phyloP scores from a whole-genome alignment of 2,797 vertebrate genomes.

The Meda fulgida region DNA sequence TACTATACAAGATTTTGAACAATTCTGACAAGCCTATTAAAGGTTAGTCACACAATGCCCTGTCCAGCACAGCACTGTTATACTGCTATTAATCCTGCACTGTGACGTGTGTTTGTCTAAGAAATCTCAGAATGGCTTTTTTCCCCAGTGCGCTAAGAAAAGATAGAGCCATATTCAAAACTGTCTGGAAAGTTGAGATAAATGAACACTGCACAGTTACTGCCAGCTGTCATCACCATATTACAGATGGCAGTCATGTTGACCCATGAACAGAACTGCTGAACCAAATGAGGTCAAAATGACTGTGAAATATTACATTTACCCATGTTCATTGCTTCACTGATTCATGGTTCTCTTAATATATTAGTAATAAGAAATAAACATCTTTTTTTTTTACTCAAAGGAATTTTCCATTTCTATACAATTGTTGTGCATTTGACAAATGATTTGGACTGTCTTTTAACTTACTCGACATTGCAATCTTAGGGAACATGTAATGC shows the following conservation, averaged over 20 bases:
- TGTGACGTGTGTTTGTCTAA: slow-evolving; percentile 61
- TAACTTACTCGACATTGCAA: background rate
- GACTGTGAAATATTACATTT: slow-evolving; percentile 10
- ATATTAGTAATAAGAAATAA: background rate
- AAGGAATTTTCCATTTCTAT: background rate
- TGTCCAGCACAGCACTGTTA: background rate
- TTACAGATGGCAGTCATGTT: background rate
- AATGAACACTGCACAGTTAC: slow-evolving; percentile 16
- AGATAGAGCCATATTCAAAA: slow-evolving; percentile 64
- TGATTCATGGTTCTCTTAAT: background rate
- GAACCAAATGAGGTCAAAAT: slow-evolving; percentile 6
- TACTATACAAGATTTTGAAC: background rate
- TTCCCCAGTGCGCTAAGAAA: slow-evolving; percentile 52
- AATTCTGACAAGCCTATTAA: slow-evolving; percentile 6
- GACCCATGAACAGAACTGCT: background rate
- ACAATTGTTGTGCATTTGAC: background rate
- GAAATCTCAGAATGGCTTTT: slow-evolving; percentile 61
- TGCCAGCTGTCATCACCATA: slow-evolving; percentile 36
- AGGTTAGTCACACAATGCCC: background rate
- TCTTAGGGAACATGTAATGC: background rate
- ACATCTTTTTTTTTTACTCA: background rate
- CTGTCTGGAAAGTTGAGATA: slow-evolving; percentile 21
- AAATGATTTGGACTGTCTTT: background rate
- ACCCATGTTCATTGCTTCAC: background rate
- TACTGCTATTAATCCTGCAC: slow-evolving; percentile 14